A percentile compares a stretch with the other conserved stretches of the same genome.
phyloP scores from a whole-genome alignment of 2,113 vertebrate species.

The Zeus faber region DNA sequence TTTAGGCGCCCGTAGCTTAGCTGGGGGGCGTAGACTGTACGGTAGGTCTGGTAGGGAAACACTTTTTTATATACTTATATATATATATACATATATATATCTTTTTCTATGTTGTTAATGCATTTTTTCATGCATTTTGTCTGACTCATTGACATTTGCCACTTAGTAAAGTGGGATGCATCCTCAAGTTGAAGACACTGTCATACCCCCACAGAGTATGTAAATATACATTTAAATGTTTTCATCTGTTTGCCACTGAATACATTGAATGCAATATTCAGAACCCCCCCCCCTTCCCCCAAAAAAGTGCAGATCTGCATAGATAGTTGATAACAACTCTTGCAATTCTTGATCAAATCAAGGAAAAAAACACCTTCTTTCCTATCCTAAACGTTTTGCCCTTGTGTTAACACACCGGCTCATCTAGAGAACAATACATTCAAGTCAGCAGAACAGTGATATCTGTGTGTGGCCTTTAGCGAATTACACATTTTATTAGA shows the following conservation, averaged over 20 bases:
- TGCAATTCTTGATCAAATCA: too few species aligned
- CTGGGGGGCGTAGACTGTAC: conserved; percentile 77
- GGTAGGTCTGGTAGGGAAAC: conserved; percentile 78
- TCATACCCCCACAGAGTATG: conserved; percentile 44
- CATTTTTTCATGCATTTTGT: conserved; percentile 67
- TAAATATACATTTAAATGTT: conserved; percentile 57
- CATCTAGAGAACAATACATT: neutral
- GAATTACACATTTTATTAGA: conserved; percentile 10
- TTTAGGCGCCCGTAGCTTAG: conserved; percentile 79
- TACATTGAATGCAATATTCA: conserved; percentile 39
- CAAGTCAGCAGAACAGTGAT: neutral
- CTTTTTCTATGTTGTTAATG: conserved; percentile 64
- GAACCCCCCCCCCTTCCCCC: conserved; percentile 6
- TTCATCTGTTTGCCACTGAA: conserved; percentile 48
- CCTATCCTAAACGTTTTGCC: too few species aligned
- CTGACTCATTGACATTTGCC: conserved; percentile 56
- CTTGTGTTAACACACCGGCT: neutral
- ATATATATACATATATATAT: conserved; percentile 23
- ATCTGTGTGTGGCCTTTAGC: neutral
- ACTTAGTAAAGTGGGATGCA: conserved; percentile 36
- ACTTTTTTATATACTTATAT: too few species aligned
- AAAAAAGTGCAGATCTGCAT: conserved; percentile 7
- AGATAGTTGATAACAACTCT: too few species aligned
- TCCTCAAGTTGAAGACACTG: conserved; percentile 32
- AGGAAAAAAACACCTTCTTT: too few species aligned